Evolutionary conservation across 1,140 invertebrate species (phyloP), one percentile per base, ranked within the genome.

Genomic region (Mercenaria mercenaria): DNA sequence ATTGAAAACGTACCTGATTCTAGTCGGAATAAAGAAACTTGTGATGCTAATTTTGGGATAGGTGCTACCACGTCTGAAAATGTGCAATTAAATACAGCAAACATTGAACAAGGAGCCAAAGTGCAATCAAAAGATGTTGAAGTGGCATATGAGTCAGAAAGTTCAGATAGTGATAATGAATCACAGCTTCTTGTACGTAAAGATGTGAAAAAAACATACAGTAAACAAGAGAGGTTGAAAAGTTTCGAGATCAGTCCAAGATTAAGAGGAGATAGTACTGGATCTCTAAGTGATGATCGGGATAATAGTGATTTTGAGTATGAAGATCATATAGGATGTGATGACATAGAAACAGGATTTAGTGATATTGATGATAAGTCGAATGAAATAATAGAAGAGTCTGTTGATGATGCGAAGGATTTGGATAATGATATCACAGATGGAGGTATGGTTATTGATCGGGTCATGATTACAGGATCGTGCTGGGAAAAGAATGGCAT

Each of bases 141-240:
- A 69, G 15, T 50, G 26, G 39, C 47, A 29, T 32, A 29, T 84
- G 50, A 47, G 0, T 61, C 84, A 29, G 84, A 76, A 76, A 56
- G 32, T 77, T 59, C 69, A 76, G 0, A 90, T 34, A 92, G 92
- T 83, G 90, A 90, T 69, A 86, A 88, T 87, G 90, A 89, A 82
- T 82, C 86, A 10, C 80, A 87, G 34, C 84, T 91, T 15, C 26
- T 90, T 41, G 92, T 92, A 18, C 43, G 92, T 11, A 91, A 92
- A 64, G 92, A 92, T 84, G 82, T 86, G 26, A 74, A 91, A 34
- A 67, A 47, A 41, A 92, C 91, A 1, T 92, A 92, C 29, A 86
- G 77, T 56, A 85, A 87, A 47, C 74, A 77, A 50, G 84, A 87
- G 8, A 56, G 64, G 43, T 74, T 84, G 4, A 84, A 87, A 43